Evolutionary conservation across 2,113 vertebrate species (phyloP), one percentile per base, ranked within the genome.

Genomic region (Macrotis lagotis): DNA sequence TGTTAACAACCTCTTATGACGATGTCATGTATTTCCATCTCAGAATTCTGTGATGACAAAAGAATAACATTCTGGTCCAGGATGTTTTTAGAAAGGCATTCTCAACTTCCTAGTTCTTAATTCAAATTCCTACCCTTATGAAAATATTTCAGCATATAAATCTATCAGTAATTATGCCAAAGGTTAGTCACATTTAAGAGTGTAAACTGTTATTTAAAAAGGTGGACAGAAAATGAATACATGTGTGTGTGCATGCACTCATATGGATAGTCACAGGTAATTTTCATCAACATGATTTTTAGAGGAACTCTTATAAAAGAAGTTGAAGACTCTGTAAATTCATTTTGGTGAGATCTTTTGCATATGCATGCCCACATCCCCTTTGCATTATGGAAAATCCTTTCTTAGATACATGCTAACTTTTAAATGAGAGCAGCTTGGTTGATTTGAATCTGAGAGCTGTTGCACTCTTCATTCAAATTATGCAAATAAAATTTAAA

Each of bases 391-490:
- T 31, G 92, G 66, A 90, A 49, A 48, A 44, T 91, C 92, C 26
- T 89, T 97, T 92, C 49, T 90, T 89, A 49, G 96, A 88, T 92
- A 48, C 28, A 66, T 94, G 31, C 7, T 24, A 89, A 91, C 88
- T 94, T 92, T 92, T 95, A 94, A 95, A 94, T 91, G 91, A 95
- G 91, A 90, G 94, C 90, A 95, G 89, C 3, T 91, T 53, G 25
- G 10, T 59, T 95, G 24, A 95, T 97, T 97, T 97, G 95, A 95
- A 96, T 97, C 47, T 88, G 48, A 91, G 66, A 95, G n/a, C 48
- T 92, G 89, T 2, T 26, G 91, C 93, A 94, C 28, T 90, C 93
- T 92, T 89, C 92, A 96, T 97, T 96, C 94, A 97, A 97, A 97
- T 96, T 95, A 95, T 93, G 93, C 95, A 93, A 94, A 96, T 96